Evolutionary conservation across 1,140 invertebrate species (phyloP).

Genomic region (Cydia amplana): DNA sequence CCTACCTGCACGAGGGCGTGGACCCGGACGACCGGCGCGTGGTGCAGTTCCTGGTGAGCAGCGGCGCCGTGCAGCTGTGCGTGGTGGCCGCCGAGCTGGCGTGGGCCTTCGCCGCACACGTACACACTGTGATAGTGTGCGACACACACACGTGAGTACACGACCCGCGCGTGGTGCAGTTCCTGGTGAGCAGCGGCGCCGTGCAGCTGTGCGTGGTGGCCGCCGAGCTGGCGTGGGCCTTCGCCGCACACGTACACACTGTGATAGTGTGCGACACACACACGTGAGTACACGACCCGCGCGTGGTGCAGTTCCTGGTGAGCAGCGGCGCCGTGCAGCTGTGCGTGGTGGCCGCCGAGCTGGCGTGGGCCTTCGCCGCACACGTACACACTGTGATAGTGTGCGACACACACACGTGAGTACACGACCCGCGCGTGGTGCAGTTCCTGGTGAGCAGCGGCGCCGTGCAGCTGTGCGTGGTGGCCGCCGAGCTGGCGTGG

Average conservation of each 20-base stretch:
- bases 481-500: too few species aligned
- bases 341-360: constrained; percentile 93
- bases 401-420: constrained; percentile 94
- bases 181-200: constrained; percentile 82
- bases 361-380: constrained; percentile 96
- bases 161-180: constrained; percentile 94
- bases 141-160: constrained; percentile 90
- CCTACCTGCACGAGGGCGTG: constrained; percentile 97
- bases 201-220: constrained; percentile 89
- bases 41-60: constrained; percentile 95
- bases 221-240: constrained; percentile 94
- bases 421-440: too few species aligned
- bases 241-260: constrained; percentile 93
- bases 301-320: constrained; percentile 95
- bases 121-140: constrained; percentile 97
- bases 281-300: constrained; percentile 84
- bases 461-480: too few species aligned
- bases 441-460: too few species aligned
- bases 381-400: constrained; percentile 95
- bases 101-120: constrained; percentile 93
- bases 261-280: constrained; percentile 99
- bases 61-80: constrained; percentile 95
- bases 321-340: constrained; percentile 96
- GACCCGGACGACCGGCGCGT: constrained; percentile 90
- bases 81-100: constrained; percentile 95